Base-by-base conservation (phyloP, 2,888 invertebrate genomes). In the Entomobrya proxima region DNA sequence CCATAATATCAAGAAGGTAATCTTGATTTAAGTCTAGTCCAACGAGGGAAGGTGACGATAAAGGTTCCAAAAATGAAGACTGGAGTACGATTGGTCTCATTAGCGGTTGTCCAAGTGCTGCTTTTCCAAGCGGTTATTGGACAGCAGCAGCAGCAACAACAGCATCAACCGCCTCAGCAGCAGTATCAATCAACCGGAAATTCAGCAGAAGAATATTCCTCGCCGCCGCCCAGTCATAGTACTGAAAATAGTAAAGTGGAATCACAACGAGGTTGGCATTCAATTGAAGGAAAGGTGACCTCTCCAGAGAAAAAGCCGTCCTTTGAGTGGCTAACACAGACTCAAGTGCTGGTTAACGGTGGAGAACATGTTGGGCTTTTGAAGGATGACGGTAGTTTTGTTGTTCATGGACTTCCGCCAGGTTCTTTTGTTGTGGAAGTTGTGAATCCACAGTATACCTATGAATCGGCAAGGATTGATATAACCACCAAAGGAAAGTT, bases 401-500 rank as follows among this genome's bases (percentile, higher is more conserved):
- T 95, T 2, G 94, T 99, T 55, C 95, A 96, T 91, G 97, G 97
- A 91, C 94, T 98, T 0, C 96, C 97, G 0, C 95, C 96, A 0
- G 98, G 98, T 7, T 98, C 98, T 0, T 98, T 98, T 92, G 95
- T 99, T 5, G 94, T 99, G 0, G 99, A 99, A 93, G 95, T 98
- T 9, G 93, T 96, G 50, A 95, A 98, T 92, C 96, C 98, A 0
- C 96, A 98, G 91, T 97, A 95, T 91, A 94, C 96, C 88, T 99
- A 98, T 92, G 99, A 99, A 92, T 96, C 98, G 24, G 95, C 97
- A 6, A 93, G 99, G 87, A 98, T 99, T 0, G 99, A 99, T 93
- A 98, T 99, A 87, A 99, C 97, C 92, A 96, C 97, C 0, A 98
- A 98, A 92, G 99, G 99, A 50, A 99, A 98, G 92, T 97, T 96